Base-by-base conservation (phyloP, 2,113 vertebrate species). In the Etia nguti region DNA sequence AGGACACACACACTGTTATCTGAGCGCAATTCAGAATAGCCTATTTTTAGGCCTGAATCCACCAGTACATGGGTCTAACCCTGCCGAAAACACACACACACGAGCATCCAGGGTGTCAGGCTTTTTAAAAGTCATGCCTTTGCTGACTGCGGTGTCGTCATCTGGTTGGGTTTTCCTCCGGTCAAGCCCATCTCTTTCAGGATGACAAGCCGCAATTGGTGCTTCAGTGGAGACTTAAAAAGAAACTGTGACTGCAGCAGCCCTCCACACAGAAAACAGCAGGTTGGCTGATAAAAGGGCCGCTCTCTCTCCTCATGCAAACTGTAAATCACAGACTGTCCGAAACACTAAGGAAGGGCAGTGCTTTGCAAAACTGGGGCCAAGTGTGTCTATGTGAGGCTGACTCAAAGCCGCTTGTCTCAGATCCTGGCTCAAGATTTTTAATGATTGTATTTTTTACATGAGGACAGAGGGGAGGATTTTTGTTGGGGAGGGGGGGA, bases 291-390 rank as follows among this genome's bases (percentile, higher is more conserved):
- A 94, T 84, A 88, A 91, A 89, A 88, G 80, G 46, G 75, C 81
- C 26, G 4, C 81, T 48, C 75, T 68, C 89, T 24, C 54, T 8
- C 41, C 80, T 62, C n/a, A 20, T 70, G 65, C 68, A 41, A 79
- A 86, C 85, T 75, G 86, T n/a, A 91, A 89, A 91, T 92, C 86
- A 89, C 80, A 86, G 86, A 79, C 84, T 84, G 87, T 65, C 15
- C 4, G 36, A 79, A 4, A 73, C 81, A 54, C 57, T 18, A 36
- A 81, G 75, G 2, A 36, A 26, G 50, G 50, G 26, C 52, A 59
- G 54, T 10, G 38, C 87, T 73, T 85, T 82, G 87, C 22, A 82
- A 43, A 84, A 86, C 80, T 36, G 36, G 70, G 41, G 68, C 2
- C 5, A 9, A 57, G n/a, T 41, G 46, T 18, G 82, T 73, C 24